These are phyloP conservation scores for Eupithecia inturbata DNA, from an alignment of 2,888 invertebrate genomes.

Conservation along the genomic window DNA sequence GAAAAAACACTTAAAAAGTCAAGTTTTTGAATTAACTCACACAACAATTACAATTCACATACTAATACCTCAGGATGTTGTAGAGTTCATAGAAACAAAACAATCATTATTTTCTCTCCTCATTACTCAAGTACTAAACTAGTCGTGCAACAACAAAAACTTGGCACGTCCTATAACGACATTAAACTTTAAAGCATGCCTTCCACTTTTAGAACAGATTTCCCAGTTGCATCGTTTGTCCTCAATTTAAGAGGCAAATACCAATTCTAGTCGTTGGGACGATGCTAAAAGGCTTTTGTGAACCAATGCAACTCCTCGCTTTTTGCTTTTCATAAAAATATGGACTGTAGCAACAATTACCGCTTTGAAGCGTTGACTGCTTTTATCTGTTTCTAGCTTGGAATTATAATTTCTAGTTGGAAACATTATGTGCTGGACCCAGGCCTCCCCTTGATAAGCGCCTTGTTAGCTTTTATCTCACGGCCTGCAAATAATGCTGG, in stretches of 20 bases:
- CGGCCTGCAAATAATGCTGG: too few relatives aligned
- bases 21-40: too few relatives aligned
- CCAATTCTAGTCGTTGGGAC: conserved; percentile 48
- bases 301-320: conserved; percentile 34
- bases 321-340: conserved; percentile 22
- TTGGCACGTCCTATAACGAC: conserved; percentile 43
- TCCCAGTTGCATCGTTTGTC: conserved; percentile 69
- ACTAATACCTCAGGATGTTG: too few relatives aligned
- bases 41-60: too few relatives aligned
- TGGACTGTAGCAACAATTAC: not conserved
- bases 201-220: conserved; percentile 60
- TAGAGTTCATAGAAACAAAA: not conserved
- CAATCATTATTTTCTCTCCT: not conserved
- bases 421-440: too few relatives aligned
- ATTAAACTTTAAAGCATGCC: conserved; percentile 46
- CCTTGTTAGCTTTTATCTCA: too few relatives aligned
- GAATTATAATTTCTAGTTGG: not conserved
- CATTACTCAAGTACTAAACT: conserved; percentile 21
- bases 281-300: conserved; percentile 56
- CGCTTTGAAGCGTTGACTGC: not conserved
- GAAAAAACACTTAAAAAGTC: too few relatives aligned
- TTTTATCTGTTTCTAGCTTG: not conserved
- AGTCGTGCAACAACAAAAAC: conserved; percentile 34
- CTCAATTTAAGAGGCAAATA: conserved; percentile 62
- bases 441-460: too few relatives aligned